Evolutionary conservation across 2,888 invertebrate genomes (phyloP).

Genomic region (Tupiocoris notatus): DNA sequence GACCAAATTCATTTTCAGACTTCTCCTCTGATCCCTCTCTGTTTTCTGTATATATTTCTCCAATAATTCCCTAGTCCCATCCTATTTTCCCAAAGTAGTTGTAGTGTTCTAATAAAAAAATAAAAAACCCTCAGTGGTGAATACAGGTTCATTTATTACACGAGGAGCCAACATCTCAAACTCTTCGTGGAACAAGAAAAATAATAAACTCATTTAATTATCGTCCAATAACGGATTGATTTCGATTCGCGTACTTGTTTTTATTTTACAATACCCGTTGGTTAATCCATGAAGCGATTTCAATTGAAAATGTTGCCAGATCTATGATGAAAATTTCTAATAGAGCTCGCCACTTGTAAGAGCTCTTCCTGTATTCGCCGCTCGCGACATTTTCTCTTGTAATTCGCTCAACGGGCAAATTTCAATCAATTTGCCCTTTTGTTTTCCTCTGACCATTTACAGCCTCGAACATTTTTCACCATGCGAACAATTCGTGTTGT

Average conservation of each 20-base stretch:
- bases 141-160: background rate
- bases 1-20: no score
- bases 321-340: background rate
- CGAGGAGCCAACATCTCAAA: background rate
- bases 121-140: conserved; percentile 10
- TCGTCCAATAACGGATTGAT: background rate
- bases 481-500: no score
- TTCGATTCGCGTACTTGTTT: background rate
- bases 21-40: no score
- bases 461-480: no score
- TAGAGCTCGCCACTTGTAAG: background rate
- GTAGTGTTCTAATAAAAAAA: background rate
- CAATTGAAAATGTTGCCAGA: background rate
- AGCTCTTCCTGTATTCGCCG: conserved; percentile 21
- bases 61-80: no score
- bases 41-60: no score
- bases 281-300: background rate
- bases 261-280: background rate
- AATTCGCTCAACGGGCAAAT: no score
- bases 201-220: background rate
- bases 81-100: background rate
- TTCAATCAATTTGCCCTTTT: no score
- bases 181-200: background rate
- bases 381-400: background rate
- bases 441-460: no score